Conservation (phyloP, 1,140 invertebrate species). For the Tigriopus japonicus region DNA sequence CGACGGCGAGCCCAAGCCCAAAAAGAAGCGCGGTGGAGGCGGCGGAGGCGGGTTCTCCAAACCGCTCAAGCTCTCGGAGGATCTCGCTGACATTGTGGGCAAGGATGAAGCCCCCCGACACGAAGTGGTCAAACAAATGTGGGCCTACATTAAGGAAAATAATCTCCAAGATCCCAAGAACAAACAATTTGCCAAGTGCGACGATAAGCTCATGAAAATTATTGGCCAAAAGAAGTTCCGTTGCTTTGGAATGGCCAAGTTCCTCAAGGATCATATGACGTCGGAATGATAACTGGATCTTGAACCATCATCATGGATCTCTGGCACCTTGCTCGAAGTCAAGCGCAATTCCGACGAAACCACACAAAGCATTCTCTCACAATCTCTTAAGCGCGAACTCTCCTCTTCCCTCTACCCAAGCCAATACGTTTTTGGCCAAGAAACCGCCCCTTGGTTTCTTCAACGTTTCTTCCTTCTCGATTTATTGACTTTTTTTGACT, state of each 20-base stretch:
- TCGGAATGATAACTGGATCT: not conserved
- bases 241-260: slow-evolving; percentile 12
- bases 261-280: slow-evolving; percentile 7
- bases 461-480: no score
- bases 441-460: no score
- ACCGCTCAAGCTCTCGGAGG: slow-evolving; percentile 59
- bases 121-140: slow-evolving; percentile 79
- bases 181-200: slow-evolving; percentile 81
- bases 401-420: no score
- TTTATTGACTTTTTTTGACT: no score
- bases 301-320: no score
- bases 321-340: no score
- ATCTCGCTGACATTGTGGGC: slow-evolving; percentile 63
- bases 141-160: slow-evolving; percentile 77
- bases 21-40: slow-evolving; percentile 20
- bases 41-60: slow-evolving; percentile 53
- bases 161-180: slow-evolving; percentile 76
- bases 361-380: no score
- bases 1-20: slow-evolving; percentile 10
- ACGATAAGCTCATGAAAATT: slow-evolving; percentile 68
- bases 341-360: no score
- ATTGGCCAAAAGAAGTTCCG: slow-evolving; percentile 37
- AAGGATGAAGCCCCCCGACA: slow-evolving; percentile 64
- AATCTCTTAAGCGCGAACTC: no score
- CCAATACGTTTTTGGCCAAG: no score